Base-by-base conservation (phyloP, 2,888 invertebrate species). In the Bibio marci region DNA sequence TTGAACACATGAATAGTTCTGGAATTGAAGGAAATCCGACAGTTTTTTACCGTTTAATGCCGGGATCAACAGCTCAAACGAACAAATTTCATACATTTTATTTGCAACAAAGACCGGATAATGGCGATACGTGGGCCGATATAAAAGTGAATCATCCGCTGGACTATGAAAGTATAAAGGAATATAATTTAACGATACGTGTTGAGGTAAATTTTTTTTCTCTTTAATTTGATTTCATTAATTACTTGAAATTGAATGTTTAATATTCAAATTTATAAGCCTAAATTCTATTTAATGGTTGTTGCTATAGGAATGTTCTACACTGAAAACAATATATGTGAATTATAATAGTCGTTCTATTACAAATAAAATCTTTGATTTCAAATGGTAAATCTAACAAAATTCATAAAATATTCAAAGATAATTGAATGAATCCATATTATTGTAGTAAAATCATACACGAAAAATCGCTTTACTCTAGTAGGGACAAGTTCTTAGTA, bases 51-150 rank as follows among this genome's bases (percentile, higher is more conserved):
- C 82, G 85, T 45, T 67, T 92, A 58, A 92, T 92, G 82, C 88
- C 88, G 46, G 91, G 91, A 46, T 90, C 90, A 27, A 92, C 91
- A 41, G 87, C 91, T 7, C 91, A 92, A 65, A 92, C 91, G 50
- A 92, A 92, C 68, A 92, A 91, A 65, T 80, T 80, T 63, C 87
- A 92, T 64, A 90, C 90, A 45, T 92, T 91, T 65, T 92, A 92
- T 64, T 73, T 91, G 50, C 90, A 91, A 74, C 91, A 91, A 69
- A 73, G 91, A 55, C 79, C 82, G 48, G 88, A 90, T 56, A 85
- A 87, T 58, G 86, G 87, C 45, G 81, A 81, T 57, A 91, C 90
- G 49, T 91, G 90, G 88, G 91, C 90, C 7, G 90, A 91, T 59
- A 87, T 90, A 62, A 88, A 90, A 69, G 91, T 92, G 52, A 91